A percentile compares a stretch with the other conserved stretches of the same genome.
Evolutionary conservation across 2,113 vertebrate species (phyloP).

Genomic region (Pardalotus punctatus): DNA sequence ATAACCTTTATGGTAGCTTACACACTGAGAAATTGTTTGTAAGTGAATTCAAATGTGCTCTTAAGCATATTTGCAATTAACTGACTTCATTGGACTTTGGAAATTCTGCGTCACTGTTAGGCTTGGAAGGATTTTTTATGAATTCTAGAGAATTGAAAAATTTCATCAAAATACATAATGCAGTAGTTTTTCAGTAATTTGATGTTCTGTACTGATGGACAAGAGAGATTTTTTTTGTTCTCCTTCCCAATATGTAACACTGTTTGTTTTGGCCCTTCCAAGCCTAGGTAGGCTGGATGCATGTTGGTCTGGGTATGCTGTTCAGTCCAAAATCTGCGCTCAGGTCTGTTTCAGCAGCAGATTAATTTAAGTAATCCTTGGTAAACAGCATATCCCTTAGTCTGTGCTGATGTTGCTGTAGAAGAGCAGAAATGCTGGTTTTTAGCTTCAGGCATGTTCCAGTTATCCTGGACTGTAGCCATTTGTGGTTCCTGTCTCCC

Average conservation of each 20-base stretch:
- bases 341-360: slow-evolving; percentile 22
- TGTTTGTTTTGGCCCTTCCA: slow-evolving; percentile 31
- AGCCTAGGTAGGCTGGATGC: slow-evolving; percentile 57
- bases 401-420: slow-evolving; percentile 61
- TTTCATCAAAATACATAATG: background rate
- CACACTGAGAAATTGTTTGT: slow-evolving; percentile 33
- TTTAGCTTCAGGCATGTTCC: slow-evolving; percentile 51
- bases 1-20: slow-evolving; percentile 52
- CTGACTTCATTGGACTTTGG: slow-evolving; percentile 62
- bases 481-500: slow-evolving; percentile 62
- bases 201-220: background rate
- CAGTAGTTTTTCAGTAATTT: background rate
- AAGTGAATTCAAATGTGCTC: slow-evolving; percentile 58
- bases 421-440: slow-evolving; percentile 56
- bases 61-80: slow-evolving; percentile 63
- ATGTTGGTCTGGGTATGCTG: slow-evolving; percentile 57
- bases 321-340: slow-evolving; percentile 53
- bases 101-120: slow-evolving; percentile 62
- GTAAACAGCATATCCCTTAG: slow-evolving; percentile 53
- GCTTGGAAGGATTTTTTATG: slow-evolving; percentile 56
- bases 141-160: background rate
- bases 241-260: background rate
- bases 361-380: slow-evolving; percentile 36
- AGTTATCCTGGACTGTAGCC: slow-evolving; percentile 48
- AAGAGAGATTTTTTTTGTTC: background rate